Evolutionary conservation across 2,888 invertebrate species (phyloP).

Genomic region (Ophraella communa): DNA sequence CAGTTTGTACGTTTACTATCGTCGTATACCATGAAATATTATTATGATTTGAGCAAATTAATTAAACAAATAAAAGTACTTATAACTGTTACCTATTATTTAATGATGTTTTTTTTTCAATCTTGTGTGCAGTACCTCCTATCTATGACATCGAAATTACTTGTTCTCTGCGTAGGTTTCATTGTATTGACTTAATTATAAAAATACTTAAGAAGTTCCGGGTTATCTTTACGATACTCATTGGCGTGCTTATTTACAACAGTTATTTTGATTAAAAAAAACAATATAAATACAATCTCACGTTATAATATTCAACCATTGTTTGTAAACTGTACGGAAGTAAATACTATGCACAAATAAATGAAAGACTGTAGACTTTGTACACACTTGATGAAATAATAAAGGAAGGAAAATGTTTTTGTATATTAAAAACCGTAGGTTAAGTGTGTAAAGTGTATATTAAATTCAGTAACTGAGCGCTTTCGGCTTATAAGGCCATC

Average conservation of each 20-base stretch:
- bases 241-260: slow-evolving; percentile 1
- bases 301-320: no score
- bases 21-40: background rate
- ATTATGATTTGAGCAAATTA: background rate
- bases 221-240: slow-evolving; percentile 14
- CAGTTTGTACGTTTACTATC: background rate
- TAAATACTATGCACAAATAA: no score
- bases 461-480: no score
- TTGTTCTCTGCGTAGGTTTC: slow-evolving; percentile 17
- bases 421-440: no score
- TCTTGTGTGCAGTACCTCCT: slow-evolving; percentile 7
- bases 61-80: background rate
- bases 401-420: no score
- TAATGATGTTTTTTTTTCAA: background rate
- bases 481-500: no score
- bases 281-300: no score
- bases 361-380: no score
- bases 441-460: no score
- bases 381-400: no score
- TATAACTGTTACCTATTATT: background rate
- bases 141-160: slow-evolving; percentile 26
- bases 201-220: slow-evolving; percentile 23
- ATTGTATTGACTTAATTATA: slow-evolving; percentile 27
- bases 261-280: background rate
- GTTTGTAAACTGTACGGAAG: no score